These are phyloP conservation scores for Megamerina dolium DNA, from an alignment of 2,888 invertebrate species.

Conservation along the genomic window DNA sequence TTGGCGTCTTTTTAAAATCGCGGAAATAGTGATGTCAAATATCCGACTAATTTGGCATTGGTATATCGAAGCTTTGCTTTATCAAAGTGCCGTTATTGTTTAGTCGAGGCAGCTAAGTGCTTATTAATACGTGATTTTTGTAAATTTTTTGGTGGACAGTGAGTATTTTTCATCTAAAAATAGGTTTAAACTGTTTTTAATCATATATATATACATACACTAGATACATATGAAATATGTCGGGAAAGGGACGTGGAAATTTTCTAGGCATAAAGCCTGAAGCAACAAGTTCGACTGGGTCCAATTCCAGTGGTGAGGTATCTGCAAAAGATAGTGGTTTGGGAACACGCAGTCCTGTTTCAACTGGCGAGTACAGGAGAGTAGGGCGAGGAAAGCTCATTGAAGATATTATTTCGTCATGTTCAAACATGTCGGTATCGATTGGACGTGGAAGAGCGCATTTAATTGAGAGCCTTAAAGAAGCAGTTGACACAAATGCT, in stretches of 20 bases:
- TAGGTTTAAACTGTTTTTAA: no score
- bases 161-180: no score
- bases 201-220: no score
- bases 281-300: conserved; percentile 17
- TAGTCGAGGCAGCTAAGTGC: no score
- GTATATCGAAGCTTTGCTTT: no score
- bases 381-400: conserved; percentile 29
- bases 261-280: conserved; percentile 14
- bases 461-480: conserved; percentile 14
- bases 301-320: conserved; percentile 21
- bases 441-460: conserved; percentile 22
- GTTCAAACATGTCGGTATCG: conserved; percentile 18
- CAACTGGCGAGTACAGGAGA: conserved; percentile 22
- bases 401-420: conserved; percentile 25
- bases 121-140: no score
- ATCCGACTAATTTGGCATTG: no score
- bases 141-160: no score
- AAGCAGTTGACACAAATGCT: conserved; percentile 2
- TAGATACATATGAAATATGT: no score
- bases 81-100: no score
- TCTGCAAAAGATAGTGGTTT: conserved; percentile 28
- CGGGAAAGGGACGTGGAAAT: conserved; percentile 21
- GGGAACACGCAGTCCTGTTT: conserved; percentile 23
- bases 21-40: no score
- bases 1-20: no score